phyloP scores from a whole-genome alignment of 2,113 vertebrate genomes.

The Ciconia stormi region DNA sequence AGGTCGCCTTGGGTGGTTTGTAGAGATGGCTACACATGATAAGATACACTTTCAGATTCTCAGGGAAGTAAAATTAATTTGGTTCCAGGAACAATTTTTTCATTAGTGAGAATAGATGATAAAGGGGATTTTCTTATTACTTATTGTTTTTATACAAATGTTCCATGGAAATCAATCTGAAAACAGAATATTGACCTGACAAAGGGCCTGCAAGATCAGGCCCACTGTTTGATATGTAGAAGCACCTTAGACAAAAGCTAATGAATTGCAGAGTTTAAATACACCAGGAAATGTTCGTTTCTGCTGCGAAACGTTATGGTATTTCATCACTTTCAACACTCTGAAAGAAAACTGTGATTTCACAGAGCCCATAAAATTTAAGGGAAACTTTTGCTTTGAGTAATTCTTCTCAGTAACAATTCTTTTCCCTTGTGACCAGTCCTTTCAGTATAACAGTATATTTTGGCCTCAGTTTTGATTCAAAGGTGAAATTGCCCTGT shows the following conservation, averaged over 20 bases:
- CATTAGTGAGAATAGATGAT: not conserved
- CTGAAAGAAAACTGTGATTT: not conserved
- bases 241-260: not conserved
- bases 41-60: not conserved
- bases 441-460: not conserved
- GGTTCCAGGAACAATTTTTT: not conserved
- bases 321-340: not conserved
- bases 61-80: not conserved
- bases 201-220: not conserved
- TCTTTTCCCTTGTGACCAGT: not conserved
- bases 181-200: not conserved
- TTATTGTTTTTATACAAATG: not conserved
- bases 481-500: not conserved
- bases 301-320: not conserved
- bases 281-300: not conserved
- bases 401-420: not conserved
- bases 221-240: not conserved
- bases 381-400: not conserved
- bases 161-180: not conserved
- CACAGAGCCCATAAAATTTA: not conserved
- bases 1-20: not conserved
- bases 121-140: not conserved
- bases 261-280: not conserved
- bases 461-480: not conserved
- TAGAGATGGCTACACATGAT: not conserved